Evolutionary conservation across 2,888 invertebrate species (phyloP).

Genomic region (Latrodectus hesperus): DNA sequence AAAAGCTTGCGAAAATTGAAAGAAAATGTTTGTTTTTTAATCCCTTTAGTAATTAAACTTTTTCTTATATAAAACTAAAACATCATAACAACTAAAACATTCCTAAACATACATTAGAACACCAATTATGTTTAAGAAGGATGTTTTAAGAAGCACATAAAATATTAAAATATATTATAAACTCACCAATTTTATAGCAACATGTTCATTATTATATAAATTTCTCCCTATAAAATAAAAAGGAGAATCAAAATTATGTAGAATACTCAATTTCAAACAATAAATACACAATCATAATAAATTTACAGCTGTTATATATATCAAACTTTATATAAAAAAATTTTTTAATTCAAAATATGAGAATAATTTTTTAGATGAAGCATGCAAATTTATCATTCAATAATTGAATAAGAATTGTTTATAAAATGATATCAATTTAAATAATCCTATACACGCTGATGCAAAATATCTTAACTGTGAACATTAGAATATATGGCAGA

Average conservation of each 20-base stretch:
- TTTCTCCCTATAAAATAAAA: conserved; percentile 91
- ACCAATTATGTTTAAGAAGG: too few relatives aligned
- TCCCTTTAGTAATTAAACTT: too few relatives aligned
- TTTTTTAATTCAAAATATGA: not conserved
- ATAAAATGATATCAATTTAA: too few relatives aligned
- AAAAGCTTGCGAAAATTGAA: too few relatives aligned
- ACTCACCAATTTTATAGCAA: conserved; percentile 97
- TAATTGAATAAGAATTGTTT: too few relatives aligned
- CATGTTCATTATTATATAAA: conserved; percentile 99
- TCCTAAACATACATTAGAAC: too few relatives aligned
- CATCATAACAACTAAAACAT: too few relatives aligned
- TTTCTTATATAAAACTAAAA: too few relatives aligned
- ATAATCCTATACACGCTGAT: too few relatives aligned
- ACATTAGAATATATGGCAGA: too few relatives aligned
- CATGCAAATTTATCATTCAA: not conserved
- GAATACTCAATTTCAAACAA: not conserved
- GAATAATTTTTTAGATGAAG: not conserved
- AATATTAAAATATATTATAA: not conserved
- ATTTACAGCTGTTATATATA: not conserved
- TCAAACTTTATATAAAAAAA: not conserved
- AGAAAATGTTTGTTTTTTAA: too few relatives aligned
- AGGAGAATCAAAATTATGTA: conserved; percentile 45
- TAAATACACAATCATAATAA: not conserved
- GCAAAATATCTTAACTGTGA: too few relatives aligned
- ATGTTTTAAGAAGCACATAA: not conserved